Evolutionary conservation across 2,888 invertebrate genomes (phyloP).

Genomic region (Metellina segmentata): DNA sequence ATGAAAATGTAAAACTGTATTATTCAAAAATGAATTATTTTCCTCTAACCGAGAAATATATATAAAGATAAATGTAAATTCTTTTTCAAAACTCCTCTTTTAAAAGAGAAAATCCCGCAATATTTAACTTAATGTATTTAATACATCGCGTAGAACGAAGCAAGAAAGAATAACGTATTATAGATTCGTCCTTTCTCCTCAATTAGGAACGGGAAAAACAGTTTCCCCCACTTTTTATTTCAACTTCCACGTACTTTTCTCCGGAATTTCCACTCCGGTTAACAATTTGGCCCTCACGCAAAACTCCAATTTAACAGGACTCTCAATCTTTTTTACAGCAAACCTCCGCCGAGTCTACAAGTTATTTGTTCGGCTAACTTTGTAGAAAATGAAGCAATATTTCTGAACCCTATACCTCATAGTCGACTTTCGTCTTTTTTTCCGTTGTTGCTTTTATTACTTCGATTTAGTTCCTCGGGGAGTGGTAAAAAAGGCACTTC

Average conservation of each 20-base stretch:
- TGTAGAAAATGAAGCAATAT: conserved; percentile 34
- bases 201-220: conserved; percentile 14
- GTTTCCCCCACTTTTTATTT: conserved; percentile 23
- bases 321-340: conserved; percentile 20
- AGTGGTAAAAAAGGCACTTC: not conserved
- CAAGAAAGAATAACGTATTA: not conserved
- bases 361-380: conserved; percentile 37
- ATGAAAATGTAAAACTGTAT: not conserved
- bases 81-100: not conserved
- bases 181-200: conserved; percentile 16
- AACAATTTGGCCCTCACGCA: conserved; percentile 51
- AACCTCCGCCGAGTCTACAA: conserved; percentile 46
- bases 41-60: not conserved
- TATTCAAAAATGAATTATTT: not conserved
- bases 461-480: conserved; percentile 29
- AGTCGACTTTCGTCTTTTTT: conserved; percentile 16
- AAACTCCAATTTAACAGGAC: conserved; percentile 57
- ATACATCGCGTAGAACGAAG: not conserved
- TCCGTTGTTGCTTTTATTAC: conserved; percentile 22
- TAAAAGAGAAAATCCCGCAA: not conserved
- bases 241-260: conserved; percentile 27
- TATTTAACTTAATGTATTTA: not conserved
- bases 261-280: conserved; percentile 16
- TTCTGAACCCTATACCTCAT: not conserved
- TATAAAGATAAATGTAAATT: not conserved